Percentiles rank a stretch among this genome's conserved stretches.
Evolutionary conservation across 2,888 invertebrate genomes (phyloP).

Genomic region (Omphaloscelis lunosa): DNA sequence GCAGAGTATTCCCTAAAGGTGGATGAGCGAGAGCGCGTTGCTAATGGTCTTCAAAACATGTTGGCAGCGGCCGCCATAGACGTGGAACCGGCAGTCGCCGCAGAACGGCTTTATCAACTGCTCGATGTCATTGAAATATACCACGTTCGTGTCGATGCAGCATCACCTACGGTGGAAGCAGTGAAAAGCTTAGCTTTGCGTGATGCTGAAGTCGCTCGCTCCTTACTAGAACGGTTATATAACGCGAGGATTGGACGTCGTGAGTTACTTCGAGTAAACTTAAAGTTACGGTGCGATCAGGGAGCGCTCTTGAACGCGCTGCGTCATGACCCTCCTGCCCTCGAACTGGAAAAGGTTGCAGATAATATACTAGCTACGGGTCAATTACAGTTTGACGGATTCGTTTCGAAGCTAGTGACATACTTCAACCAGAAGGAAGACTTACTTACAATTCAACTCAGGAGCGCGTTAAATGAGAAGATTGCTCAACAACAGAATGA

Average conservation of each 20-base stretch:
- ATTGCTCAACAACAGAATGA: not conserved
- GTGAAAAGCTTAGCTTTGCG: slow-evolving; percentile 66
- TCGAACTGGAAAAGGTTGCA: slow-evolving; percentile 67
- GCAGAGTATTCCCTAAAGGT: slow-evolving; percentile 73
- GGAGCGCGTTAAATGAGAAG: slow-evolving; percentile 2
- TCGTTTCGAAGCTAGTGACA: slow-evolving; percentile 72
- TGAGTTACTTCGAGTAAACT: slow-evolving; percentile 73
- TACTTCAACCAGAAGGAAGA: slow-evolving; percentile 78
- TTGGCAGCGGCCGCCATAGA: slow-evolving; percentile 67
- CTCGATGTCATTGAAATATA: slow-evolving; percentile 72
- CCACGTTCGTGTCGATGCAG: slow-evolving; percentile 65
- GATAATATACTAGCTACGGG: slow-evolving; percentile 56
- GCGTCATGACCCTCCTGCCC: slow-evolving; percentile 73
- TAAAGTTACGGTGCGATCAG: slow-evolving; percentile 71
- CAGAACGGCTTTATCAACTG: slow-evolving; percentile 63
- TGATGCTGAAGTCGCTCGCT: slow-evolving; percentile 58
- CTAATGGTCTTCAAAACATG: slow-evolving; percentile 62
- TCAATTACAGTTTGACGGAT: slow-evolving; percentile 68
- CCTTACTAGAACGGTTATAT: slow-evolving; percentile 72
- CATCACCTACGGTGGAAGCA: slow-evolving; percentile 66
- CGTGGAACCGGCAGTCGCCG: slow-evolving; percentile 50
- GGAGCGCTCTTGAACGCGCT: slow-evolving; percentile 79
- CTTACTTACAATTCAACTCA: slow-evolving; percentile 63
- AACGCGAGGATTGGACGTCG: slow-evolving; percentile 74
- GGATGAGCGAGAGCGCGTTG: slow-evolving; percentile 70